These are phyloP conservation scores for Caenorhabditis sp. DNA, from an alignment of 2,888 invertebrate genomes.

Conservation along the genomic window DNA sequence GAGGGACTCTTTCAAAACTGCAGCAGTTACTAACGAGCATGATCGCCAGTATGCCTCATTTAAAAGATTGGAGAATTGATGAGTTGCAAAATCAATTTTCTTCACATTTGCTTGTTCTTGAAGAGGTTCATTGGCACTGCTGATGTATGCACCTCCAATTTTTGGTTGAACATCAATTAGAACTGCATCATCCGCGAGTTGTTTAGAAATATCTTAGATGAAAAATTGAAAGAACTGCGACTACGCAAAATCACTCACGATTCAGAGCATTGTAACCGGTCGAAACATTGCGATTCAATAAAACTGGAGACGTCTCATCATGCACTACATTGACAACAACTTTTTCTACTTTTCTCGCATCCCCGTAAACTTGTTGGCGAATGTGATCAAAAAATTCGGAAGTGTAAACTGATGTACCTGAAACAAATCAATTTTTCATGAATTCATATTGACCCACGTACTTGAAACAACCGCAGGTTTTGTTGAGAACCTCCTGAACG, in stretches of 20 bases:
- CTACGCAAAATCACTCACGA: slow-evolving; percentile 25
- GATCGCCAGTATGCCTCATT: slow-evolving; percentile 45
- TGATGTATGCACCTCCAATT: slow-evolving; percentile 22
- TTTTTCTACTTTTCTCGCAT: slow-evolving; percentile 36
- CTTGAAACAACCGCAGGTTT: slow-evolving; percentile 5
- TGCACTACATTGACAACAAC: slow-evolving; percentile 30
- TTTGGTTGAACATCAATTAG: slow-evolving; percentile 28
- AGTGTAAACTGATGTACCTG: slow-evolving; percentile 4
- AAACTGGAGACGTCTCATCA: slow-evolving; percentile 5
- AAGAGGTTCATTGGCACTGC: slow-evolving; percentile 29
- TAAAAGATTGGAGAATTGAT: slow-evolving; percentile 5
- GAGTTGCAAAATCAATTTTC: slow-evolving; percentile 15
- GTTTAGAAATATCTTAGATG: slow-evolving; percentile 28
- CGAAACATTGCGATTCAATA: slow-evolving; percentile 39
- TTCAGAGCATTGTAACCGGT: slow-evolving; percentile 29
- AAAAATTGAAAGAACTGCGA: background rate
- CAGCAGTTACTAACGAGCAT: slow-evolving; percentile 25
- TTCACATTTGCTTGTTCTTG: slow-evolving; percentile 19
- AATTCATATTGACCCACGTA: slow-evolving; percentile 13
- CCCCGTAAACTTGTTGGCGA: slow-evolving; percentile 37
- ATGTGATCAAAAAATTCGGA: slow-evolving; percentile 44
- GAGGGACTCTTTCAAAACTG: slow-evolving; percentile 27
- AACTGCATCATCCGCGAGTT: slow-evolving; percentile 21
- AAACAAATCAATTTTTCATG: slow-evolving; percentile 5
- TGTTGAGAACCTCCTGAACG: background rate